A percentile compares a stretch with the other conserved stretches of the same genome.
Conservation (phyloP, 2,113 vertebrate species). For the Pagrus major region DNA sequence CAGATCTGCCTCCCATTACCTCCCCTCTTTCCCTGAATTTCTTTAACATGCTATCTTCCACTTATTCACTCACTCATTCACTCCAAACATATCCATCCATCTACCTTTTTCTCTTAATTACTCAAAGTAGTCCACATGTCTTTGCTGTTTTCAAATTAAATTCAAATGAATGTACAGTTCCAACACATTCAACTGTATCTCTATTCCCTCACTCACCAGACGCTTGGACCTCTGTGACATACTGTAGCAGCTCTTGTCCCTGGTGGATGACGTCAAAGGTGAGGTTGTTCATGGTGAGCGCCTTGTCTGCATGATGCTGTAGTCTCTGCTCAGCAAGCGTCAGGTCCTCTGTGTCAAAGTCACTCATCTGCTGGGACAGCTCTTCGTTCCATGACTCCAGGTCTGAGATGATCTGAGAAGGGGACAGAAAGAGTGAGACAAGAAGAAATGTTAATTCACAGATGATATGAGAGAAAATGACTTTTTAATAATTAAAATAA, state of each 20-base stretch:
- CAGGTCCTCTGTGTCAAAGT: slow-evolving; percentile 98
- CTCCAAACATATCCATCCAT: not conserved
- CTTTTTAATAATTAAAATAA: not conserved
- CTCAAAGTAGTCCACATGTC: not conserved
- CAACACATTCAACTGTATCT: not conserved
- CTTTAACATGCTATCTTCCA: not conserved
- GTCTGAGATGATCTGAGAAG: slow-evolving; percentile 96
- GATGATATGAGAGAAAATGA: not conserved
- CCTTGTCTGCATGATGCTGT: slow-evolving; percentile 99
- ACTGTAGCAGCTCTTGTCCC: slow-evolving; percentile 97
- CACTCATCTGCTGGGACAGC: slow-evolving; percentile 96
- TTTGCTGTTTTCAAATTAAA: not conserved
- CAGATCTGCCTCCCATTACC: not conserved
- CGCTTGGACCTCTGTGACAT: slow-evolving; percentile 97
- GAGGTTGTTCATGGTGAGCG: slow-evolving; percentile 98
- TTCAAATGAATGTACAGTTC: not conserved
- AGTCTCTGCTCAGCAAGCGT: slow-evolving; percentile 96
- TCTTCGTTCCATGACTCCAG: slow-evolving; percentile 99
- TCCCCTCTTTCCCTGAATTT: not conserved
- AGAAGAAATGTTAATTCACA: not conserved
- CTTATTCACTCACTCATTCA: not conserved
- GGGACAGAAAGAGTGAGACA: not conserved
- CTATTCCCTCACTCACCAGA: slow-evolving; percentile 88
- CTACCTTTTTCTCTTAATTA: too few species aligned
- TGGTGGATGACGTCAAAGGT: slow-evolving; percentile 99